These are phyloP conservation scores for Liasis olivaceus DNA, from an alignment of 2,797 vertebrate species.

Conservation along the genomic window DNA sequence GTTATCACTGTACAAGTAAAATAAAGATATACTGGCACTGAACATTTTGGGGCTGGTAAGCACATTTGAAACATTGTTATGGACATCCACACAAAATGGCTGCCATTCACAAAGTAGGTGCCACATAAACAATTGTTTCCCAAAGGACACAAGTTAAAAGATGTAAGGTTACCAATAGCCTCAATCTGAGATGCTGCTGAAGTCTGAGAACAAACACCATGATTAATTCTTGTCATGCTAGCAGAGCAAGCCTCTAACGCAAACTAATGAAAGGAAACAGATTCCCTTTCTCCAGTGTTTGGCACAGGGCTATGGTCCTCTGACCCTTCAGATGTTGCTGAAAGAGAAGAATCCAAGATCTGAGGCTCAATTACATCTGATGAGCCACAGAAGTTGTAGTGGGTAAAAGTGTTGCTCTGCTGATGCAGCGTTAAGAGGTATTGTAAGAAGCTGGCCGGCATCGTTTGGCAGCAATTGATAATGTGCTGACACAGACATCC, in stretches of 20 bases:
- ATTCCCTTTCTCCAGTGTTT: not conserved
- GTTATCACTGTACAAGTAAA: not conserved
- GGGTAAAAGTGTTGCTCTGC: not conserved
- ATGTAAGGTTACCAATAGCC: too few relatives aligned
- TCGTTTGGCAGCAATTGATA: not conserved
- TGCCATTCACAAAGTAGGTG: not conserved
- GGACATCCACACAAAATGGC: not conserved
- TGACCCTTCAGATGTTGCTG: not conserved
- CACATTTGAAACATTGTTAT: not conserved
- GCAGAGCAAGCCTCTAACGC: not conserved
- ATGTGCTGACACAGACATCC: not conserved
- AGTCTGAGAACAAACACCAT: too few relatives aligned
- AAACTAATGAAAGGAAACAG: not conserved
- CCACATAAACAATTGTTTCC: not conserved
- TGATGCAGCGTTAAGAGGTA: not conserved
- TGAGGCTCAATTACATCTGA: not conserved
- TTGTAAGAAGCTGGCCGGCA: not conserved
- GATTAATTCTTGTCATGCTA: too few relatives aligned
- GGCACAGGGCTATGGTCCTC: too few relatives aligned
- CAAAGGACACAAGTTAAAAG: too few relatives aligned
- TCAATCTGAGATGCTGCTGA: too few relatives aligned
- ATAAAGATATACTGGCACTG: not conserved
- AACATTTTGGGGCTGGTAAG: not conserved
- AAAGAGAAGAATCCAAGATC: not conserved
- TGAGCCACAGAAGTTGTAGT: not conserved